Evolutionary conservation across 2,797 vertebrate genomes (phyloP).

Genomic region (Muscicapa striata): DNA sequence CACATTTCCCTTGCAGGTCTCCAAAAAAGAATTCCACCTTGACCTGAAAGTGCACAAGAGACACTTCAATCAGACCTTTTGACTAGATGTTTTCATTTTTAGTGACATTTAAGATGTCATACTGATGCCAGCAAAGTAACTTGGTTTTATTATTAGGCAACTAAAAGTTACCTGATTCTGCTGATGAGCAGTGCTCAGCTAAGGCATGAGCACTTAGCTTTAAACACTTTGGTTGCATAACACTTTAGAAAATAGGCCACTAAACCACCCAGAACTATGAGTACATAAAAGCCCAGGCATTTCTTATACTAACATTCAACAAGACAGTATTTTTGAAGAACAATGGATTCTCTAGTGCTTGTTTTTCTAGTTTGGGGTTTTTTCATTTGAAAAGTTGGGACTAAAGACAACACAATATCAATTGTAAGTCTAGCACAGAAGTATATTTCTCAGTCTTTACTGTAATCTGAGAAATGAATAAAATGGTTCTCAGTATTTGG

Average conservation of each 20-base stretch:
- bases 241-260: not conserved
- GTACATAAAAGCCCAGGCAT: not conserved
- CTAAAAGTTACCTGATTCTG: not conserved
- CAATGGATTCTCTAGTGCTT: not conserved
- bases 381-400: not conserved
- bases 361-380: not conserved
- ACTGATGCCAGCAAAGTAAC: not conserved
- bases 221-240: not conserved
- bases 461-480: constrained; percentile 52
- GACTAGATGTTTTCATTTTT: not conserved
- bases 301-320: not conserved
- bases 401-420: not conserved
- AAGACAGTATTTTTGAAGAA: not conserved
- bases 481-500: not conserved
- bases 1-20: not conserved
- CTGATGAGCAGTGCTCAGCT: not conserved
- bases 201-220: not conserved
- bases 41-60: not conserved
- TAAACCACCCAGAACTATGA: not conserved
- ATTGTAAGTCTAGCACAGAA: not conserved
- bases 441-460: constrained; percentile 20
- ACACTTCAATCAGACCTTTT: not conserved
- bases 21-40: not conserved
- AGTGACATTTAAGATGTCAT: not conserved
- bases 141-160: not conserved